Evolutionary conservation across 2,888 invertebrate genomes (phyloP), one percentile per base, ranked within the genome.

Genomic region (Chelonus formosanus): DNA sequence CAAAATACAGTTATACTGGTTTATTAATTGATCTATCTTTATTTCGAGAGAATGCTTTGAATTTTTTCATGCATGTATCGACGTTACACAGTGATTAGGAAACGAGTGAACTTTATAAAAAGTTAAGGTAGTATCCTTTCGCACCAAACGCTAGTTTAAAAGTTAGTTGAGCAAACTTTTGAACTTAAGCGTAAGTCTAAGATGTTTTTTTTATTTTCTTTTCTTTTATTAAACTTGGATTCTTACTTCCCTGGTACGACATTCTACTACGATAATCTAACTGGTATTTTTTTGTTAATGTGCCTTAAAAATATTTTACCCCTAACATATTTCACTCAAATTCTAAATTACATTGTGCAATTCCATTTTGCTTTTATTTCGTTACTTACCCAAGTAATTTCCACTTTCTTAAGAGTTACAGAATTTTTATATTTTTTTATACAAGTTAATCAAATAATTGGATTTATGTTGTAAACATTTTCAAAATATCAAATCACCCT

Each of bases 91-190:
- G 35, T 31, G 10, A 52, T 35, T 20, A 50, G 8, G n/a, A 31
- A 40, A 52, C 3, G 8, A 4, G 20, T 45, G 36, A 57, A 63
- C 72, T 75, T 77, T 71, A 73, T 73, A 75, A 76, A 78, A 76
- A 76, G 72, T 74, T 73, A 69, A 73, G 71, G 73, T 74, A 71
- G 73, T 57, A 57, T 74, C 71, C 72, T 69, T 69, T 69, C 68
- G 54, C 70, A 57, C 61, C 63, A 63, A 60, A 63, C 63, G 54
- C 63, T 67, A 55, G 63, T 62, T 68, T 67, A 53, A 50, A 60
- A 69, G 65, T 65, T 61, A 43, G 63, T 57, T n/a, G 34, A 57
- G n/a, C 32, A 32, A 57, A 57, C 57, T 57, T 57, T 57, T 32
- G 5, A 32, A 57, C 40, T 31, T 31, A 43, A 56, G 44, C 57